Evolutionary conservation across 2,888 invertebrate genomes (phyloP).

Genomic region (Ennomos erosarius): DNA sequence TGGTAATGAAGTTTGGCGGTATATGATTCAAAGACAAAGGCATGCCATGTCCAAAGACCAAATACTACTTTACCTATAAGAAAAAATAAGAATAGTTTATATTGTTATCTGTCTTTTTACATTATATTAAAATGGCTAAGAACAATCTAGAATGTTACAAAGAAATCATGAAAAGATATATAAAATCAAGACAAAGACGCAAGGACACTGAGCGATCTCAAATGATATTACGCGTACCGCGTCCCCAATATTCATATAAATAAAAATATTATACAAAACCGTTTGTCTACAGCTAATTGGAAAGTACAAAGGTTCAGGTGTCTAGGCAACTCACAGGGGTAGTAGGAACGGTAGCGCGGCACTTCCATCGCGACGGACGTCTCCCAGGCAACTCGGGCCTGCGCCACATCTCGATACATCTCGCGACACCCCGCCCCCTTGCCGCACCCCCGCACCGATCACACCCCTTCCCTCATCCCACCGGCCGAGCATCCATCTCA

Average conservation of each 20-base stretch:
- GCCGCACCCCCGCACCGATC: slow-evolving; percentile 38
- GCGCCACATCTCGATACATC: slow-evolving; percentile 57
- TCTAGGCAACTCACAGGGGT: slow-evolving; percentile 75
- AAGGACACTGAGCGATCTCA: neutral
- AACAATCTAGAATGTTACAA: no score
- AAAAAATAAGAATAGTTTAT: no score
- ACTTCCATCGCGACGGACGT: slow-evolving; percentile 80
- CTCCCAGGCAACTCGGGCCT: slow-evolving; percentile 78
- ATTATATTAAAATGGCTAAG: no score
- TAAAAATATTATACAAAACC: slow-evolving; percentile 3
- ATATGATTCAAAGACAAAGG: no score
- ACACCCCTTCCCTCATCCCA: slow-evolving; percentile 27
- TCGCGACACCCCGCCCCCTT: slow-evolving; percentile 38
- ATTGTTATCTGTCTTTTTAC: no score
- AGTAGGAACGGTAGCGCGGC: slow-evolving; percentile 80
- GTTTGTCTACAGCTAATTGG: slow-evolving; percentile 32
- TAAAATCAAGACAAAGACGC: no score
- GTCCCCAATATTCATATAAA: neutral
- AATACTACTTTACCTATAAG: no score
- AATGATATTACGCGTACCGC: neutral
- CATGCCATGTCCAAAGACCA: no score
- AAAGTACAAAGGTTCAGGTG: slow-evolving; percentile 32
- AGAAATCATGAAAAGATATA: no score
- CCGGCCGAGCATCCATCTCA: slow-evolving; percentile 34
- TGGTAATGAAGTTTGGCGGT: no score